Conservation (phyloP, 2,797 vertebrate genomes). For the Bradypus variegatus region DNA sequence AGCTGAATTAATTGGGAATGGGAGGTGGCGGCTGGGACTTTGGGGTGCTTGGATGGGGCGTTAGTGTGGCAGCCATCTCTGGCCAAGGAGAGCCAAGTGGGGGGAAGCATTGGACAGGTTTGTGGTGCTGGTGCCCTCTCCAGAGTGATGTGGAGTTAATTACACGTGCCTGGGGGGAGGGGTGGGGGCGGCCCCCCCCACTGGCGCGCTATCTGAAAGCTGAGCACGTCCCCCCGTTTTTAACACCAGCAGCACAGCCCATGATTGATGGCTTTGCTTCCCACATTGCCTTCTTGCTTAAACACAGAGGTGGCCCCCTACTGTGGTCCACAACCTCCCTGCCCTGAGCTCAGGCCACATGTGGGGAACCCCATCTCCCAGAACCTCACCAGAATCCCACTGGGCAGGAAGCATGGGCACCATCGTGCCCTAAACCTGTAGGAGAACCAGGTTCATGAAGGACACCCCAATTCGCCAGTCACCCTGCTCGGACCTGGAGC, state of each 20-base stretch:
- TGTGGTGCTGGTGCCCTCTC: not conserved
- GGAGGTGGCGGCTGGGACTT: not conserved
- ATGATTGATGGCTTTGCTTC: not conserved
- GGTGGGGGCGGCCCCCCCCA: not conserved
- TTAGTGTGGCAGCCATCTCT: rapidly evolving
- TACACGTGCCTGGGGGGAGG: not conserved
- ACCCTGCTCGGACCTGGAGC: not conserved
- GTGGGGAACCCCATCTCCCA: not conserved
- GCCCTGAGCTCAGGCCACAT: not conserved
- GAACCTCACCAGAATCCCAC: not conserved
- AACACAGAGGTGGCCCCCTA: not conserved
- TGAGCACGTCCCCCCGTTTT: not conserved
- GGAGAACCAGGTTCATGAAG: not conserved
- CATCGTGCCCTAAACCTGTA: rapidly evolving
- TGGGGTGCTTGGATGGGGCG: rapidly evolving
- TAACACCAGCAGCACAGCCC: not conserved
- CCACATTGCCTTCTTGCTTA: not conserved
- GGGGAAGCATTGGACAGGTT: rapidly evolving
- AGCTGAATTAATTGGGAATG: not conserved
- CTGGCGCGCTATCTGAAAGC: not conserved
- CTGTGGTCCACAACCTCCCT: not conserved
- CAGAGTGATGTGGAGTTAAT: not conserved
- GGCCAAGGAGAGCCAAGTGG: not conserved
- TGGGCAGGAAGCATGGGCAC: not conserved
- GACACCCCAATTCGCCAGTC: rapidly evolving